A percentile compares a stretch with the other conserved stretches of the same genome.
Conservation (phyloP, 2,113 vertebrate species). For the Scomber colias region DNA sequence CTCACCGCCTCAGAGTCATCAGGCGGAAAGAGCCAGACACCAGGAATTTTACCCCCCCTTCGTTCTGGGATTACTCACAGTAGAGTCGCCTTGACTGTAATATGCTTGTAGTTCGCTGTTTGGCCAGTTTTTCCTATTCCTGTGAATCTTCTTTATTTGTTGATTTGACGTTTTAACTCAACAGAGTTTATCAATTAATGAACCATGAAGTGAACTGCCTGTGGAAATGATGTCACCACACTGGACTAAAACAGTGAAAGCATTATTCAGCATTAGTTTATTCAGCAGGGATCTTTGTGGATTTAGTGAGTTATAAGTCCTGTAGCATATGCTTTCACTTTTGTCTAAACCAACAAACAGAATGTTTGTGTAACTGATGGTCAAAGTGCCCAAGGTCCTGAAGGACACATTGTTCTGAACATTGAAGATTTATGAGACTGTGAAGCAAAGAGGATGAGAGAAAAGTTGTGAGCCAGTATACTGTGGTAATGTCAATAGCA, state of each 20-base stretch:
- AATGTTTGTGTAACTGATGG: slow-evolving; percentile 76
- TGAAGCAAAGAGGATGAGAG: slow-evolving; percentile 63
- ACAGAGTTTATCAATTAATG: slow-evolving; percentile 41
- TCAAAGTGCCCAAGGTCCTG: slow-evolving; percentile 72
- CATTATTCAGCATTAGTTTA: slow-evolving; percentile 64
- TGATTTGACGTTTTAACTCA: slow-evolving; percentile 48
- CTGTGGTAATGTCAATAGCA: slow-evolving; percentile 53
- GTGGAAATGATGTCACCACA: slow-evolving; percentile 64
- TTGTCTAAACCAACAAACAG: slow-evolving; percentile 81
- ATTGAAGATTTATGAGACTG: slow-evolving; percentile 71
- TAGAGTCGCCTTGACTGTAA: slow-evolving; percentile 48
- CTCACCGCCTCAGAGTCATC: slow-evolving; percentile 68
- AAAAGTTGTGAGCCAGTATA: slow-evolving; percentile 33
- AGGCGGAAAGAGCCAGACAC: slow-evolving; percentile 74
- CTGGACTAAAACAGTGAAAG: slow-evolving; percentile 58
- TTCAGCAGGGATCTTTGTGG: slow-evolving; percentile 34
- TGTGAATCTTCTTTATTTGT: slow-evolving; percentile 36
- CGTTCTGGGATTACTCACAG: slow-evolving; percentile 59
- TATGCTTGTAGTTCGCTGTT: slow-evolving; percentile 29
- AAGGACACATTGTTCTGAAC: slow-evolving; percentile 74
- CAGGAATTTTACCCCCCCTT: slow-evolving; percentile 65
- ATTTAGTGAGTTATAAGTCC: slow-evolving; percentile 58
- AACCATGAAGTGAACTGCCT: slow-evolving; percentile 25
- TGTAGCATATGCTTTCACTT: slow-evolving; percentile 81
- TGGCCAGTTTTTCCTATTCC: slow-evolving; percentile 7